A percentile compares a stretch with the other conserved stretches of the same genome.
phyloP scores from a whole-genome alignment of 2,113 vertebrate genomes.

The Pseudopipra pipra region DNA sequence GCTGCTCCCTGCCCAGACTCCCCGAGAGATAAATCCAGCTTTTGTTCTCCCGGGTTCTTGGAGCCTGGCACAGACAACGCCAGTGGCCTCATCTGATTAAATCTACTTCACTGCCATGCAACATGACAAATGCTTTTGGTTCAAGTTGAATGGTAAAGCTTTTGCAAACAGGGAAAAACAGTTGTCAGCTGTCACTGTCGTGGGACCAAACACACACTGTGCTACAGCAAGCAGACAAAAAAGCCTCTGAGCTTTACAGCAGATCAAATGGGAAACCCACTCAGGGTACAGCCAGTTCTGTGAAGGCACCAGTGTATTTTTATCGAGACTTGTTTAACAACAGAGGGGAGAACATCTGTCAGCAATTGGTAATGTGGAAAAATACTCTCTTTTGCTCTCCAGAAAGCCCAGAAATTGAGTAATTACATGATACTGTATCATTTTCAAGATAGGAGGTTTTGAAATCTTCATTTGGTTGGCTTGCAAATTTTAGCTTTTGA shows the following conservation, averaged over 20 bases:
- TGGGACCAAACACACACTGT: neutral
- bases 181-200: constrained; percentile 47
- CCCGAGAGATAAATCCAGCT: constrained; percentile 37
- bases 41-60: constrained; percentile 52
- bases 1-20: neutral
- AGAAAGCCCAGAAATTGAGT: neutral
- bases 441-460: neutral
- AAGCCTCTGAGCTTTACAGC: neutral
- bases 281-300: neutral
- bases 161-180: constrained; percentile 43
- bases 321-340: constrained; percentile 13
- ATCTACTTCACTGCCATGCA: constrained; percentile 47
- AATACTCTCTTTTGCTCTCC: neutral
- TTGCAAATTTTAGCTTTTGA: neutral
- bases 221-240: constrained; percentile 34
- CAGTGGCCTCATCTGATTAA: constrained; percentile 26
- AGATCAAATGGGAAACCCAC: constrained; percentile 9
- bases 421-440: neutral
- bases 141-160: constrained; percentile 43
- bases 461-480: neutral
- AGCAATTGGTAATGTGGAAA: neutral
- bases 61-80: neutral
- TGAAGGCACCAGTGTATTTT: neutral
- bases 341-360: constrained; percentile 29
- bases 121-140: constrained; percentile 45